A percentile compares a stretch with the other conserved stretches of the same genome.
Conservation (phyloP, 2,113 vertebrate genomes). For the Thymallus thymallus region DNA sequence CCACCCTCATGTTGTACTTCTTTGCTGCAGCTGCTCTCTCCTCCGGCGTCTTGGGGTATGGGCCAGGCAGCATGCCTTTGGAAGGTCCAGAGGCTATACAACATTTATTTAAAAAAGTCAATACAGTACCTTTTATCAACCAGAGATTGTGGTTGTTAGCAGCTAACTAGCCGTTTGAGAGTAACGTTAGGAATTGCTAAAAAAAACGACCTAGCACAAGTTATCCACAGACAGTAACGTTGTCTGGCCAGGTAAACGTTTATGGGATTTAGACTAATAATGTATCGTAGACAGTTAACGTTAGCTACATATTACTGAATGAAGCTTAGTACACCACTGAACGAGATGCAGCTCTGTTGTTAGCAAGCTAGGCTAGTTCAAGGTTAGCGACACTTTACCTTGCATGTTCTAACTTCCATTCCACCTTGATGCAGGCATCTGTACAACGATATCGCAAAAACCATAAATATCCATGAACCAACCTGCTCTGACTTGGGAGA, state of each 20-base stretch:
- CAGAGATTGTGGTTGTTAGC: not conserved
- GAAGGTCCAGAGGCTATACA: constrained; percentile 77
- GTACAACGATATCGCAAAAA: not conserved
- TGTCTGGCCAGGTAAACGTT: too few relatives aligned
- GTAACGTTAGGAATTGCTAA: too few relatives aligned
- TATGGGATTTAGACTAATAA: too few relatives aligned
- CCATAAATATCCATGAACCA: constrained; percentile 73
- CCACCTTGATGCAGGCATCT: not conserved
- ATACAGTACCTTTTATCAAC: not conserved
- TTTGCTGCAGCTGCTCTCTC: constrained; percentile 88
- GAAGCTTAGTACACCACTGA: too few relatives aligned
- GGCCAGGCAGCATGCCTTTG: constrained; percentile 75
- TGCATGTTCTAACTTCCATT: not conserved
- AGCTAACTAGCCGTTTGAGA: not conserved
- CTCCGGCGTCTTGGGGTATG: constrained; percentile 83
- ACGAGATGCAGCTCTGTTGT: too few relatives aligned
- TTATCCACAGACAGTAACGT: too few relatives aligned
- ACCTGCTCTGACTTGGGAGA: constrained; percentile 65
- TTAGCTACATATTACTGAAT: too few relatives aligned
- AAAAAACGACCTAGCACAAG: too few relatives aligned
- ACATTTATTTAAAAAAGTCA: not conserved
- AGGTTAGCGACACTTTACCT: constrained; percentile 55
- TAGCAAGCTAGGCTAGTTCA: too few relatives aligned
- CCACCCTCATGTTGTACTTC: constrained; percentile 88
- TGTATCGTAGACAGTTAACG: not conserved